Conservation (phyloP, 1,140 invertebrate genomes). For the Saccostrea echinata region DNA sequence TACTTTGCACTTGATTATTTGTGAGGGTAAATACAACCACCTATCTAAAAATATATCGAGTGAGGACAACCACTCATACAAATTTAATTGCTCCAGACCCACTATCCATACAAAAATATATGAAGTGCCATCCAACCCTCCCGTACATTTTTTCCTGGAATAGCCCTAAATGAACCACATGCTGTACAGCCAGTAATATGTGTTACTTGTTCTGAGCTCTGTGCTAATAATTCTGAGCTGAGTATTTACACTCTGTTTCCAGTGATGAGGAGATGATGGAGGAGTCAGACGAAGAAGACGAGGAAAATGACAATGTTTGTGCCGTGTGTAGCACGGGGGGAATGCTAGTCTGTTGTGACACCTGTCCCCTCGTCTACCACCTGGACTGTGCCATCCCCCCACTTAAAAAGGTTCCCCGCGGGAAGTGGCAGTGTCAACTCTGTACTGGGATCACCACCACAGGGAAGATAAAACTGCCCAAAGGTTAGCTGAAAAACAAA, state of each 20-base stretch:
- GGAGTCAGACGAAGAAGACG: conserved; percentile 69
- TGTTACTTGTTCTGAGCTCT: no score
- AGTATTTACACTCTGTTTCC: not conserved
- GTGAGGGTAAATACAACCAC: no score
- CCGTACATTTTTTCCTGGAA: no score
- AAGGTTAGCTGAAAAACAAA: not conserved
- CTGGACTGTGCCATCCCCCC: conserved; percentile 95
- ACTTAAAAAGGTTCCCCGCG: conserved; percentile 92
- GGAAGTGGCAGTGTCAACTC: conserved; percentile 76
- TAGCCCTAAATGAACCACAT: no score
- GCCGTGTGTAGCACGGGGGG: conserved; percentile 75
- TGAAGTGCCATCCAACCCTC: no score
- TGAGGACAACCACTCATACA: no score
- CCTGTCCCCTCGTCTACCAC: conserved; percentile 95
- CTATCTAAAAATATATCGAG: no score
- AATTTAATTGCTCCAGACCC: no score
- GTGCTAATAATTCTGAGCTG: no score
- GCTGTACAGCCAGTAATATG: no score
- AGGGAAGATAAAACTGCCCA: conserved; percentile 53
- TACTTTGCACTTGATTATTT: no score
- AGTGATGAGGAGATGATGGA: conserved; percentile 61
- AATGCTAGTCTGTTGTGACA: conserved; percentile 93
- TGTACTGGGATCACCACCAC: conserved; percentile 66
- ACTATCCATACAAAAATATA: no score
- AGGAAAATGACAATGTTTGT: conserved; percentile 74